Base-by-base conservation (phyloP, 2,797 vertebrate species). In the Sebastes cheni region DNA sequence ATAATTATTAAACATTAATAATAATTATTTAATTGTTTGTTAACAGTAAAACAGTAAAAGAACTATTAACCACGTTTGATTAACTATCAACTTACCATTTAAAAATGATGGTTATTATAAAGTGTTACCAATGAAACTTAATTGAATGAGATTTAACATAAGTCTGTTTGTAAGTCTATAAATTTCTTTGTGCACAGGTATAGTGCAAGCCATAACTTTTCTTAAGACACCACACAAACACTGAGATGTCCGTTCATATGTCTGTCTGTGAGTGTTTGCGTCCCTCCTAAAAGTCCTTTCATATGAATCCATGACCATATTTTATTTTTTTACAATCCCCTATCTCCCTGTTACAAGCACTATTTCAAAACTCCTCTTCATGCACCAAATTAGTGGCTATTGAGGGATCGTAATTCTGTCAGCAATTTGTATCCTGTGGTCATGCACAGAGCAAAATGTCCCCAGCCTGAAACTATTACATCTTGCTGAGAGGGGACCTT, bases 391-490 rank as follows among this genome's bases (percentile, higher is more conserved):
- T 85, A 87, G 71, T 69, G 39, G 50, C 80, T 76, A 46, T 88
- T 75, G 67, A 64, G 42, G 54, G 64, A 76, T 74, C 68, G 72
- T 79, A 83, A 83, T 89, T 91, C 86, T 79, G 67, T 85, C 74
- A 25, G 84, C 72, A 89, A 86, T 92, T 90, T 52, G 78, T 84
- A 87, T 85, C 79, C 72, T 20, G 42, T 54, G 76, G 84, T 91
- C 76, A 52, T 60, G 74, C 81, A 78, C 55, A 1, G 71, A 83
- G 56, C 73, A 77, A 84, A 90, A 82, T 88, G 68, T 85, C 67
- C 67, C 78, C 89, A 93, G 79, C 89, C 87, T 91, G 91, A 76
- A 92, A 77, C 86, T 11, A 90, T 93, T 90, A 91, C 75, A 52
- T 77, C 61, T 79, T 39, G 66, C 84, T 67, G 67, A 79, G 75